These are phyloP conservation scores for Meta bourneti DNA, from an alignment of 2,888 invertebrate genomes.

Conservation along the genomic window DNA sequence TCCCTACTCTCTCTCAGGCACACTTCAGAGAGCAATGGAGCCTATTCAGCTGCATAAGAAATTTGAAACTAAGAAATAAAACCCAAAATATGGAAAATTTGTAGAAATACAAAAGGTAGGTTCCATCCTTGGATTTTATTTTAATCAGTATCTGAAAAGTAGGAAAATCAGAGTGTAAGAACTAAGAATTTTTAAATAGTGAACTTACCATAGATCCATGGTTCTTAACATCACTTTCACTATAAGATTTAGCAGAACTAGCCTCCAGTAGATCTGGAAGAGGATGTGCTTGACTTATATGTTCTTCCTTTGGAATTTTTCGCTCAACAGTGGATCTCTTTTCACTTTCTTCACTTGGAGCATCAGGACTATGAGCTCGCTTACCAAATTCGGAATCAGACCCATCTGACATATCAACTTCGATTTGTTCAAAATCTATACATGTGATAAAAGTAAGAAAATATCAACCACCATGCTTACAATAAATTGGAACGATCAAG, in stretches of 20 bases:
- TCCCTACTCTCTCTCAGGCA: too few species aligned
- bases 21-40: too few species aligned
- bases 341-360: slow-evolving; percentile 74
- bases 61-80: too few species aligned
- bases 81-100: too few species aligned
- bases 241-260: slow-evolving; percentile 66
- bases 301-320: slow-evolving; percentile 71
- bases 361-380: slow-evolving; percentile 68
- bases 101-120: too few species aligned
- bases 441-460: neutral
- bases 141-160: too few species aligned
- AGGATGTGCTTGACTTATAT: slow-evolving; percentile 57
- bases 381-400: slow-evolving; percentile 84
- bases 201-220: slow-evolving; percentile 55
- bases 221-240: slow-evolving; percentile 69
- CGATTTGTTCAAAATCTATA: slow-evolving; percentile 81
- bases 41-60: too few species aligned
- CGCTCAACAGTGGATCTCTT: slow-evolving; percentile 74
- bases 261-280: slow-evolving; percentile 73
- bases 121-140: too few species aligned
- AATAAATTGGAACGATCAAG: too few species aligned
- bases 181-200: neutral
- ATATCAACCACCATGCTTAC: neutral
- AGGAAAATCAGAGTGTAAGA: neutral
- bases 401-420: slow-evolving; percentile 91